phyloP scores from a whole-genome alignment of 2,888 invertebrate species.

The Pyrrhosoma nymphula region DNA sequence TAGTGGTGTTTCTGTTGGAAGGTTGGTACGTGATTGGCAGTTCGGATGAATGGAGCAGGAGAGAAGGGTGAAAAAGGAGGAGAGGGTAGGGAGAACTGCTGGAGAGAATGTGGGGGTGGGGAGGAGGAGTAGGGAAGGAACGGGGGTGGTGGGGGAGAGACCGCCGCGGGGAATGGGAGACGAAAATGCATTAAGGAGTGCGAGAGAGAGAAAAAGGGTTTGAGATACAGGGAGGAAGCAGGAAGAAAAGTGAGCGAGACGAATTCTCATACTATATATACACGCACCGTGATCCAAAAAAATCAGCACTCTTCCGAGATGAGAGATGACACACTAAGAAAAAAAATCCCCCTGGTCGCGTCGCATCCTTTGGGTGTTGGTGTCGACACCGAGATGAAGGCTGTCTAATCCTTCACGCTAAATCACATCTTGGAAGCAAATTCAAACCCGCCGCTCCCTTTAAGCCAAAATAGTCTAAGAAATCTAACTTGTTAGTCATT shows the following conservation, averaged over 20 bases:
- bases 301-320: background rate
- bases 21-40: conserved; percentile 19
- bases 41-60: background rate
- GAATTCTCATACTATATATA: background rate
- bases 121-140: background rate
- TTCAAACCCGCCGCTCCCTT: too few relatives aligned
- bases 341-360: background rate
- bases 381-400: background rate
- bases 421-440: background rate
- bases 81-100: background rate
- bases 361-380: background rate
- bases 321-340: background rate
- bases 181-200: background rate
- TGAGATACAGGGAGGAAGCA: background rate
- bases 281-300: background rate
- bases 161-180: too few relatives aligned
- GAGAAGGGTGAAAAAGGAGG: background rate
- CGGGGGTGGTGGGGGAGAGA: too few relatives aligned
- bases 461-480: too few relatives aligned
- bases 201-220: background rate
- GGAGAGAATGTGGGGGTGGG: background rate
- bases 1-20: background rate
- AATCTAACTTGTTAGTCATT: too few relatives aligned
- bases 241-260: background rate
- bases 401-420: background rate